Percentiles rank a stretch among this genome's conserved stretches.
phyloP scores from a whole-genome alignment of 2,113 vertebrate genomes.

The Azemiops feae region DNA sequence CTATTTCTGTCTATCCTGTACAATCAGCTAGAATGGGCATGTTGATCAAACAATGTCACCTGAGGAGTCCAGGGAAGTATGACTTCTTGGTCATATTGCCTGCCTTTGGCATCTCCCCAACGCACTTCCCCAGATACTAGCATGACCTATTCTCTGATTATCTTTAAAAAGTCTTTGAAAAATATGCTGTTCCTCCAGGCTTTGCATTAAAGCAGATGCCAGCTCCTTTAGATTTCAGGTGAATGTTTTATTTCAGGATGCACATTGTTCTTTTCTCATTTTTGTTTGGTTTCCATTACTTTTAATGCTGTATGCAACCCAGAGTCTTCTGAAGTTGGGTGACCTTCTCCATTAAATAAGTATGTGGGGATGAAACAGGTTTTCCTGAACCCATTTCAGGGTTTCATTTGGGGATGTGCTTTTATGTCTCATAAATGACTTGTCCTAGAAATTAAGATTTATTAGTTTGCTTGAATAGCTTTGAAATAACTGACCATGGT shows the following conservation, averaged over 20 bases:
- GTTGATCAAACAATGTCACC: neutral
- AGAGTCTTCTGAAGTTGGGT: neutral
- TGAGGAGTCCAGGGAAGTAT: neutral
- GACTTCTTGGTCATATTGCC: neutral
- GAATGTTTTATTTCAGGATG: neutral
- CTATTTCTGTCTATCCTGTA: neutral
- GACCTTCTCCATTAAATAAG: neutral
- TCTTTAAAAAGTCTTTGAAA: neutral
- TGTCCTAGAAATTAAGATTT: neutral
- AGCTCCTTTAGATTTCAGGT: neutral
- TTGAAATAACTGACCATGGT: neutral
- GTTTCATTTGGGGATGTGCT: neutral
- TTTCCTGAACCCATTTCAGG: neutral
- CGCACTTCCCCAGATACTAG: neutral
- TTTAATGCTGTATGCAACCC: neutral
- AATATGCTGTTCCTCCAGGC: neutral
- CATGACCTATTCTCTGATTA: neutral
- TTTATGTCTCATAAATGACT: neutral
- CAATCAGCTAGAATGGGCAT: neutral
- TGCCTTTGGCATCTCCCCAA: neutral
- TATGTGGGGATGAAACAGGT: neutral
- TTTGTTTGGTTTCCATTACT: neutral
- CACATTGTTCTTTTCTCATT: neutral
- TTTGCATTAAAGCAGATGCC: neutral
- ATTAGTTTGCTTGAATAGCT: neutral